Evolutionary conservation across 2,888 invertebrate species (phyloP), one percentile per base, ranked within the genome.

Genomic region (Parnassius smintheus): DNA sequence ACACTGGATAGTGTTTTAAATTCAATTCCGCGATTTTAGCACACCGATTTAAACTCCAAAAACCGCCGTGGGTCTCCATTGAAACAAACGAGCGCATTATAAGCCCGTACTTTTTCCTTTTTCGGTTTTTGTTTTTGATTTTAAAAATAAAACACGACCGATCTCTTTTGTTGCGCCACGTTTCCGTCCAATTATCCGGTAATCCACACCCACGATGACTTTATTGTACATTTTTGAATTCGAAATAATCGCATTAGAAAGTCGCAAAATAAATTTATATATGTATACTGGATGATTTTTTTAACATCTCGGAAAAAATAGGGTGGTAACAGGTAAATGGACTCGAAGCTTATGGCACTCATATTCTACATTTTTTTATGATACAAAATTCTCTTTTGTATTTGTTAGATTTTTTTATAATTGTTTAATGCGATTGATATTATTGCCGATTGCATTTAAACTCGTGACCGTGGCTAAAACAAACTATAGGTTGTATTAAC

Each of bases 141-240:
- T 52, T 50, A 70, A 72, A 72, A 73, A 72, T 71, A 78, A 72
- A 74, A 71, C 70, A 72, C 75, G 68, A 73, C 72, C 58, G 35
- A 59, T 55, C 55, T 59, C 63, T 63, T 75, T 76, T 75, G 78
- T 75, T 68, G 70, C 69, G 65, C 66, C 67, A 58, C 53, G 57
- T 63, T 60, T 68, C 69, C 68, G 73, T 73, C 75, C 80, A 81
- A 78, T 81, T 80, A 79, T 75, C 72, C 75, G 52, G 71, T 78
- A 81, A 81, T 82, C 80, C 76, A 74, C 76, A 75, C 79, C 76
- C 77, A 76, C 77, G 69, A 70, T 64, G 66, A 73, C 74, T 76
- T 73, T 76, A 68, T 75, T 71, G 69, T 77, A 70, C 75, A 75
- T 77, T 78, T 68, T 67, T 45, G 25, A 56, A 70, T 65, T 65